Conservation (phyloP, 2,888 invertebrate genomes). For the Athalia rosae region DNA sequence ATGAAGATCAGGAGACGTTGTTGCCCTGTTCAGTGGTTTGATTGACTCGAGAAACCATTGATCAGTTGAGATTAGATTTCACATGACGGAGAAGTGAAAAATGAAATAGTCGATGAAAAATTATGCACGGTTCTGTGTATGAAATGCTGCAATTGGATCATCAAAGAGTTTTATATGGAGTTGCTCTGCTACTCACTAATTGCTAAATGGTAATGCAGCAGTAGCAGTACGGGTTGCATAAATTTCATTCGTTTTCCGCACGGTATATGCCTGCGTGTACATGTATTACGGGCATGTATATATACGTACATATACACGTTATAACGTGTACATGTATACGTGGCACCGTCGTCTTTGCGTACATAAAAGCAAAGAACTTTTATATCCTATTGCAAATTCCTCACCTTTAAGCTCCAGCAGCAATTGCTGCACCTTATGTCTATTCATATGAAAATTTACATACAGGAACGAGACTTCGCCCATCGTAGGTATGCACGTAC, state of each 20-base stretch:
- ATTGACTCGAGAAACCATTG: no score
- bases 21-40: no score
- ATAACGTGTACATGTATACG: neutral
- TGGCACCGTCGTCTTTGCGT: neutral
- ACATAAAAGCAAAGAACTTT: neutral
- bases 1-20: no score
- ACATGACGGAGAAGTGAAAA: no score
- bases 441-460: constrained; percentile 33
- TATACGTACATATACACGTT: neutral
- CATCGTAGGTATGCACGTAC: neutral
- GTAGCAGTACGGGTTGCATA: constrained; percentile 1
- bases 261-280: neutral
- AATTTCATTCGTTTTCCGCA: constrained; percentile 24
- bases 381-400: no score
- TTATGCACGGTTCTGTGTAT: neutral
- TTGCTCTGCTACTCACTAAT: constrained; percentile 19
- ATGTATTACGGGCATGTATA: neutral
- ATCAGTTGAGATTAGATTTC: no score
- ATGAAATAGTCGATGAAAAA: neutral
- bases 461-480: neutral
- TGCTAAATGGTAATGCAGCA: constrained; percentile 33
- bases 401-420: no score
- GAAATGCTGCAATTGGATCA: neutral
- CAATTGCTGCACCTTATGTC: constrained; percentile 7
- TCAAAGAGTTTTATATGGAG: neutral